Base-by-base conservation (phyloP, 2,113 vertebrate genomes). In the Odocoileus virginianus region DNA sequence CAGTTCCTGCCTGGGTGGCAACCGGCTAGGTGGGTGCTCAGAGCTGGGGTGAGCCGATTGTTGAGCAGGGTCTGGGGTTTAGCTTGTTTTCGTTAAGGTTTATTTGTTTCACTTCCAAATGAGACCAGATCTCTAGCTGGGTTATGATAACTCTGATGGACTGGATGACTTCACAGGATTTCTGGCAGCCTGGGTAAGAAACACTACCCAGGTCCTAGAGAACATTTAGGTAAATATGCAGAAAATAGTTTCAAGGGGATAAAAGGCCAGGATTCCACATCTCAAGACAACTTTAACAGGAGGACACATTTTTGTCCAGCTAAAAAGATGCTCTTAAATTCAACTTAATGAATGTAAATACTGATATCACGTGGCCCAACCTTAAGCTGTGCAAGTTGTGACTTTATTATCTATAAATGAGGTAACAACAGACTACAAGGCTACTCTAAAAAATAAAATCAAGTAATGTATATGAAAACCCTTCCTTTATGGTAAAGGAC, bases 31-130 rank as follows among this genome's bases (percentile, higher is more conserved):
- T 71, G 58, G 89, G 91, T 91, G 92, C 89, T 91, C 92, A 54
- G 71, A 87, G 55, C 82, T 71, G 28, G 5, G 83, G 74, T 47
- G 33, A 94, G 79, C 88, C 71, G 33, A 94, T 47, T 78, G 36
- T 52, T 43, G 12, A 61, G 54, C 21, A 76, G 81, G 64, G 61
- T 87, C 74, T 84, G 47, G 50, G 19, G 74, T 30, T 88, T 87
- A 60, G 86, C 89, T 95, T 96, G 89, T 88, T 97, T 95, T 91
- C 87, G 30, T 96, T 93, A 94, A 91, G 84, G 93, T 87, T 82
- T 94, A 83, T 87, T 79, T 98, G 79, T 96, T 97, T 98, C 91
- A 97, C 95, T 87, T 97, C 54, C 96, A 81, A 55, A 58, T 52
- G 78, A 96, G 36, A 82, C 71, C 79, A 84, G 45, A 93, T 94